Evolutionary conservation across 2,113 vertebrate species (phyloP).

Genomic region (Ia io): DNA sequence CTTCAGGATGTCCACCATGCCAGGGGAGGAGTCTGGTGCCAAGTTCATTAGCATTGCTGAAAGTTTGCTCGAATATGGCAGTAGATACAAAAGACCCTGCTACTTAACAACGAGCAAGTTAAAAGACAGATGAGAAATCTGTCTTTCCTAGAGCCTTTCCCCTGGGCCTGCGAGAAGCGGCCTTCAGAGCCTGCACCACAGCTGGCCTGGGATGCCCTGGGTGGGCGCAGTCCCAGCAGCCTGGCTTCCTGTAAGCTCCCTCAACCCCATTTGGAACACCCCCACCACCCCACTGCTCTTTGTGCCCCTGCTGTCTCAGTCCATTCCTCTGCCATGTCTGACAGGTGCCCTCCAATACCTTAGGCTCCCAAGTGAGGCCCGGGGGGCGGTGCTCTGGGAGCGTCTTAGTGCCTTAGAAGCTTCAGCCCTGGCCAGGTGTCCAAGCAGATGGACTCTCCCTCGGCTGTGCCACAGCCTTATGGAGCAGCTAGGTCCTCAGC

Average conservation of each 20-base stretch:
- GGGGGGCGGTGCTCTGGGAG: neutral
- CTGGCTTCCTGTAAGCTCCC: neutral
- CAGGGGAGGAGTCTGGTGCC: neutral
- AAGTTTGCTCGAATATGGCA: neutral
- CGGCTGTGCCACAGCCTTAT: neutral
- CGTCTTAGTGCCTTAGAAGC: neutral
- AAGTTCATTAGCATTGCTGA: neutral
- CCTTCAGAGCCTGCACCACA: neutral
- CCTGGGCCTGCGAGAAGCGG: neutral
- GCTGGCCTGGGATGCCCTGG: fast-evolving
- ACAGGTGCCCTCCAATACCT: neutral
- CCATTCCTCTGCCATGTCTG: neutral
- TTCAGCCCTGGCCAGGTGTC: neutral
- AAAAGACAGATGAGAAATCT: neutral
- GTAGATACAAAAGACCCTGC: neutral
- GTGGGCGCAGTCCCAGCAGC: fast-evolving
- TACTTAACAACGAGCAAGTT: neutral
- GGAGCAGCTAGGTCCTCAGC: neutral
- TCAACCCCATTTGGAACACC: neutral
- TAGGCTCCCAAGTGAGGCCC: neutral
- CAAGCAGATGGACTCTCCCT: fast-evolving
- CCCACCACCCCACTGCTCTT: fast-evolving
- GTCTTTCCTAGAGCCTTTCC: neutral
- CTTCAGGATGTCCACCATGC: neutral
- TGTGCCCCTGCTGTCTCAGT: neutral